These are phyloP conservation scores for Chloebia gouldiae DNA, from an alignment of 2,113 vertebrate genomes.

Conservation along the genomic window DNA sequence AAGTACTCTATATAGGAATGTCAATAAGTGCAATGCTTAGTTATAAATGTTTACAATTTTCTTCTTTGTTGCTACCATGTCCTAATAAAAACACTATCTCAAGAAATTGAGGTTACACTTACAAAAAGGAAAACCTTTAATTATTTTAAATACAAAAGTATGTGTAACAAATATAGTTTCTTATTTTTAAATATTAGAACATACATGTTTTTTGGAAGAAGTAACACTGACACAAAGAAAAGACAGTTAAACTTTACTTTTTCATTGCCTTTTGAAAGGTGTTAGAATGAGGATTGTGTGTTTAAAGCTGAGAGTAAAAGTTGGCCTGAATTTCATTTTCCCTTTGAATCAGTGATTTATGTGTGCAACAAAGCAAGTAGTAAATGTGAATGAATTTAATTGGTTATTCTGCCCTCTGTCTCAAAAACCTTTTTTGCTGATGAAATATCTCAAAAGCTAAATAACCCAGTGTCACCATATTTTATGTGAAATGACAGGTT, in stretches of 20 bases:
- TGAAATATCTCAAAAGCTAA: slow-evolving; percentile 63
- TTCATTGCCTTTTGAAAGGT: background rate
- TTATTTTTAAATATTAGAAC: background rate
- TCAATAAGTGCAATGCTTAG: slow-evolving; percentile 65
- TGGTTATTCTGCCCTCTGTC: slow-evolving; percentile 27
- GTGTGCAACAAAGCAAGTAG: slow-evolving; percentile 14
- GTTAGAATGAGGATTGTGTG: background rate
- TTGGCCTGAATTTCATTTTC: slow-evolving; percentile 3
- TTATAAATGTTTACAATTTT: slow-evolving; percentile 73
- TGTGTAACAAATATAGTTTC: background rate
- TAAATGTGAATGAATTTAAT: slow-evolving; percentile 42
- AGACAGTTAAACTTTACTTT: background rate
- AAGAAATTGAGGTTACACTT: slow-evolving; percentile 39
- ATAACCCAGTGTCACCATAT: slow-evolving; percentile 27
- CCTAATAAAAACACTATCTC: slow-evolving; percentile 55
- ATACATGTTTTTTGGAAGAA: background rate
- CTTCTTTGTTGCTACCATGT: slow-evolving; percentile 19
- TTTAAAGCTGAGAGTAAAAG: background rate
- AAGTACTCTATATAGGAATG: slow-evolving; percentile 57
- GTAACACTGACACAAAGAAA: background rate
- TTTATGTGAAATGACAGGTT: slow-evolving; percentile 27
- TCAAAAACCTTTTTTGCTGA: background rate
- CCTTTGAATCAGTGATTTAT: slow-evolving; percentile 20
- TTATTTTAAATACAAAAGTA: background rate
- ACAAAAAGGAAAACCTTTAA: background rate